Evolutionary conservation across 2,888 invertebrate species (phyloP).

Genomic region (Xestia c-nigrum): DNA sequence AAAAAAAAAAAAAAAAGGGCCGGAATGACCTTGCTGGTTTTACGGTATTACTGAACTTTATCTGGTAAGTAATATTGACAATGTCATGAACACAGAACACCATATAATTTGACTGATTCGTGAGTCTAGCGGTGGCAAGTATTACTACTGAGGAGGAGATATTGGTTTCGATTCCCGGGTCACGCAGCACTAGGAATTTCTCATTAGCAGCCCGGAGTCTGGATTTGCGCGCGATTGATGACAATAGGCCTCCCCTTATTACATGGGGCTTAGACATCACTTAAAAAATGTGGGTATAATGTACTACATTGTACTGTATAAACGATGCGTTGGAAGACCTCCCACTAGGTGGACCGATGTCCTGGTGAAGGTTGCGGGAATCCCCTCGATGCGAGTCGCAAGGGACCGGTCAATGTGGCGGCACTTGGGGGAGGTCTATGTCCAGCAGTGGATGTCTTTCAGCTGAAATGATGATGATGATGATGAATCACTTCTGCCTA

Average conservation of each 20-base stretch:
- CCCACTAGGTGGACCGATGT: too few species aligned
- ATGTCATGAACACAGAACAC: constrained; percentile 37
- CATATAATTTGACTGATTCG: not conserved
- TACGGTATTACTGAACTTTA: constrained; percentile 16
- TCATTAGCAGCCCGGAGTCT: not conserved
- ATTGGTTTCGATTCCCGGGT: not conserved
- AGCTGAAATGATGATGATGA: too few species aligned
- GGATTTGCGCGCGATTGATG: not conserved
- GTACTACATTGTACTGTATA: not conserved
- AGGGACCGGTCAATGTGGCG: too few species aligned
- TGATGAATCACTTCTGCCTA: not conserved
- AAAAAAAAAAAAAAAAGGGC: too few species aligned
- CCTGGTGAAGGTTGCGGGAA: too few species aligned
- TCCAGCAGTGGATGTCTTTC: too few species aligned
- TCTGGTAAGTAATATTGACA: constrained; percentile 17
- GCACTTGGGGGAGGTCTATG: too few species aligned
- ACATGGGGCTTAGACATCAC: not conserved
- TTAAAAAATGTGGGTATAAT: not conserved
- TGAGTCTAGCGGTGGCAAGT: not conserved
- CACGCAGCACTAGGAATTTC: not conserved
- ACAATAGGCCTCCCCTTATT: not conserved
- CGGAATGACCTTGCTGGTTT: constrained; percentile 54
- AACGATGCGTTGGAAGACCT: too few species aligned
- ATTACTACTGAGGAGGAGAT: not conserved
- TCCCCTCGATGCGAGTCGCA: too few species aligned